Conservation (phyloP, 2,888 invertebrate genomes). For the Melanchra persicariae region DNA sequence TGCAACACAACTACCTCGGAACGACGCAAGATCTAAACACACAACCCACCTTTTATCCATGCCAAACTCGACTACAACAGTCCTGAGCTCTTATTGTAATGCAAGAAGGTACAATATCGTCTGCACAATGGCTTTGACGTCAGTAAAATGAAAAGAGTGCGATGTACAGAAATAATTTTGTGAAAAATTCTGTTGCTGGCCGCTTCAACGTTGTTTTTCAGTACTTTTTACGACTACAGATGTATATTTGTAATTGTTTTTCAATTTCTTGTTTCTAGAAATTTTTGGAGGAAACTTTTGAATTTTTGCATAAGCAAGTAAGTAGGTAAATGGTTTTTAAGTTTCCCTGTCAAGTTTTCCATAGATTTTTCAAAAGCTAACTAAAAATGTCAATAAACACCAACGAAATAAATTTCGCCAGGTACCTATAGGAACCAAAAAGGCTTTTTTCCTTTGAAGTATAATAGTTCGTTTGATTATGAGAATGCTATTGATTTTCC, state of each 20-base stretch:
- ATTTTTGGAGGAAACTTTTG: constrained; percentile 8
- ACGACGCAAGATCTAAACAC: constrained; percentile 43
- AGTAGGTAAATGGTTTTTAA: neutral
- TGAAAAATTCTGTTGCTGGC: constrained; percentile 55
- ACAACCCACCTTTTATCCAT: constrained; percentile 36
- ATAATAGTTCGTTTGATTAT: no score
- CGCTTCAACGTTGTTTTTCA: constrained; percentile 36
- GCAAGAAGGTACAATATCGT: constrained; percentile 32
- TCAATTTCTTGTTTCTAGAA: constrained; percentile 16
- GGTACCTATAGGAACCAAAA: no score
- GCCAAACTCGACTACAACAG: constrained; percentile 43
- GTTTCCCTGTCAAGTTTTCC: no score
- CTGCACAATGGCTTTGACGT: constrained; percentile 37
- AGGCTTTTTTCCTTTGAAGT: no score
- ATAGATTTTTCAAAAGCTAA: no score
- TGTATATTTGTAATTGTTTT: constrained; percentile 41
- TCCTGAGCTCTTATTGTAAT: constrained; percentile 23
- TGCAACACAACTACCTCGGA: constrained; percentile 33
- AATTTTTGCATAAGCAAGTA: neutral
- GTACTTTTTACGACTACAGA: constrained; percentile 29
- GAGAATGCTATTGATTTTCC: neutral
- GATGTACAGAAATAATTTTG: constrained; percentile 58
- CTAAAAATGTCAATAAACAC: neutral
- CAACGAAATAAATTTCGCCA: no score
- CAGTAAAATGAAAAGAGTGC: constrained; percentile 17